Conservation (phyloP, 2,888 invertebrate species). For the Lasioglossum oenotherae region DNA sequence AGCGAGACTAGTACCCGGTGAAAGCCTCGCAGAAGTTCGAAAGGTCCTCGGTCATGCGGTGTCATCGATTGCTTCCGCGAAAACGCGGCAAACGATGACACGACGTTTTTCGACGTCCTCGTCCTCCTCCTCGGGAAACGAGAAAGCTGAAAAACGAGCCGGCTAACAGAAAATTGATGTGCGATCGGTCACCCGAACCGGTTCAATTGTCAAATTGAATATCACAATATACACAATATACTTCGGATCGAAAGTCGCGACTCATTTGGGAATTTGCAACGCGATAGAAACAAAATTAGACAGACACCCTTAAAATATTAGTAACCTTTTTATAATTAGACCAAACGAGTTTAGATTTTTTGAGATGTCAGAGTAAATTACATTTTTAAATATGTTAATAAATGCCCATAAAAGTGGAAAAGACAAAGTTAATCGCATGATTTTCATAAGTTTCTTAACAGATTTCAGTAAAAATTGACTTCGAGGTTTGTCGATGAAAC, state of each 20-base stretch:
- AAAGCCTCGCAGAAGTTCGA: conserved; percentile 68
- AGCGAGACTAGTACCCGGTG: conserved; percentile 54
- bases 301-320: background rate
- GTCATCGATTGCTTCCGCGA: conserved; percentile 63
- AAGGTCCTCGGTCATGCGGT: conserved; percentile 57
- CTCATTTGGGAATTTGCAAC: background rate
- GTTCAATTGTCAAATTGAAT: conserved; percentile 19
- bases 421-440: background rate
- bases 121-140: conserved; percentile 30
- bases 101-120: conserved; percentile 29
- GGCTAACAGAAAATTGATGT: conserved; percentile 52
- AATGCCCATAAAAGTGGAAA: too few relatives aligned
- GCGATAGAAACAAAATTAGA: background rate
- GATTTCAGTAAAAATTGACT: background rate
- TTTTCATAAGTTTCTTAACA: too few relatives aligned
- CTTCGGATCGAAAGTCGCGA: background rate
- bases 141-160: conserved; percentile 65
- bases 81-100: conserved; percentile 53
- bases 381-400: background rate
- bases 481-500: background rate
- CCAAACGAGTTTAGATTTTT: background rate
- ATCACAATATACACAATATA: background rate
- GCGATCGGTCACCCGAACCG: conserved; percentile 26
- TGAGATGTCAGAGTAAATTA: background rate
- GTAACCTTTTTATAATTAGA: background rate